Base-by-base conservation (phyloP, 2,113 vertebrate species). In the Callionymus lyra region DNA sequence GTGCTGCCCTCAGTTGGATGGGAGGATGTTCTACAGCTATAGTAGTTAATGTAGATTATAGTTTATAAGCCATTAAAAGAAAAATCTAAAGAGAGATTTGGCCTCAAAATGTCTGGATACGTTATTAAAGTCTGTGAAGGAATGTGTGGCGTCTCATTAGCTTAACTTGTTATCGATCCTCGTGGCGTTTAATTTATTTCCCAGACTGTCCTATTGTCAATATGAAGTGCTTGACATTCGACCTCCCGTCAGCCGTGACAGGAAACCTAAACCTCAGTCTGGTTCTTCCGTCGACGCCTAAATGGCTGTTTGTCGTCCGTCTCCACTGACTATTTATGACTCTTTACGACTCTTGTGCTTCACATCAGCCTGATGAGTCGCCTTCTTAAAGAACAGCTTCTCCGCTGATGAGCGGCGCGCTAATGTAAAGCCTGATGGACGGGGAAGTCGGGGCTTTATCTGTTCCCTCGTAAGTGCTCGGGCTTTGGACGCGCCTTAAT, bases 211-310 rank as follows among this genome's bases (percentile, higher is more conserved):
- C 21, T 14, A 49, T 40, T 47, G 56, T 63, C 59, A 63, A 52
- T 64, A 41, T 39, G 34, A 15, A 34, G 42, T 51, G 38, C 56
- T 42, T 71, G 46, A 63, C 60, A 51, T 36, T 42, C 12, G 27
- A 70, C 51, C 51, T 60, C 41, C 61, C 11, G 69, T 75, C 52
- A 56, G 9, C 44, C 16, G 31, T 10, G 21, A 16, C 34, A 49
- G 46, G 47, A 18, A 55, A 42, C 31, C 21, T 68, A 53, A 65
- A 73, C 45, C 36, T 47, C 44, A 1, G 12, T 10, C 41, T 16
- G 19, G 18, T 46, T 41, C 27, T 31, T 54, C 17, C n/a, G 34
- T 69, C 59, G 56, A 9, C 21, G 21, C 41, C 16, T 32, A 48
- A 41, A 27, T 27, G 21, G 21, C 21, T 27, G 21, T 27, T 27